Percentiles rank a stretch among this genome's conserved stretches.
phyloP scores from a whole-genome alignment of 2,888 invertebrate species.

The Oasisia sp. region DNA sequence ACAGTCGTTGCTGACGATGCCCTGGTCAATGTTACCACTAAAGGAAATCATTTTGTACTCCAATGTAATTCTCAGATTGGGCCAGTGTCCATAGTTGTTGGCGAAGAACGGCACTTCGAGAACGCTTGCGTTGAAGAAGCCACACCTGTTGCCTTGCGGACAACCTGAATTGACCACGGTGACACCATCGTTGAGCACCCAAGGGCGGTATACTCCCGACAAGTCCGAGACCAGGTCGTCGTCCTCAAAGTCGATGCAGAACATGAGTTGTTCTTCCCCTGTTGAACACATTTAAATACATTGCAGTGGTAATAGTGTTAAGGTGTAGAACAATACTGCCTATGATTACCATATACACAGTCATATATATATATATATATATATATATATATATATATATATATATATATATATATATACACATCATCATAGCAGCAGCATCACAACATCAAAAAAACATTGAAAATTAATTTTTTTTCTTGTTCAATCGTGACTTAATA shows the following conservation, averaged over 20 bases:
- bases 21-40: neutral
- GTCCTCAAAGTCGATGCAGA: constrained; percentile 14
- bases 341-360: too few species aligned
- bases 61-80: neutral
- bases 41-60: neutral
- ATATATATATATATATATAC: too few species aligned
- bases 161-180: neutral
- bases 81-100: neutral
- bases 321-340: too few species aligned
- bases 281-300: too few species aligned
- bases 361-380: too few species aligned
- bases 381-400: too few species aligned
- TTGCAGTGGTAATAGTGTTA: too few species aligned
- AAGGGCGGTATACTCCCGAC: neutral
- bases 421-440: too few species aligned
- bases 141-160: neutral
- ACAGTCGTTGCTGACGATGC: constrained; percentile 21
- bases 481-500: too few species aligned
- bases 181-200: neutral
- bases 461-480: too few species aligned
- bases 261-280: neutral
- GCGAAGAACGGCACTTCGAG: neutral
- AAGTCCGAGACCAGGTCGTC: neutral
- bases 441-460: too few species aligned
- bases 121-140: neutral